Base-by-base conservation (phyloP, 2,797 vertebrate species). In the Acanthopagrus latus region DNA sequence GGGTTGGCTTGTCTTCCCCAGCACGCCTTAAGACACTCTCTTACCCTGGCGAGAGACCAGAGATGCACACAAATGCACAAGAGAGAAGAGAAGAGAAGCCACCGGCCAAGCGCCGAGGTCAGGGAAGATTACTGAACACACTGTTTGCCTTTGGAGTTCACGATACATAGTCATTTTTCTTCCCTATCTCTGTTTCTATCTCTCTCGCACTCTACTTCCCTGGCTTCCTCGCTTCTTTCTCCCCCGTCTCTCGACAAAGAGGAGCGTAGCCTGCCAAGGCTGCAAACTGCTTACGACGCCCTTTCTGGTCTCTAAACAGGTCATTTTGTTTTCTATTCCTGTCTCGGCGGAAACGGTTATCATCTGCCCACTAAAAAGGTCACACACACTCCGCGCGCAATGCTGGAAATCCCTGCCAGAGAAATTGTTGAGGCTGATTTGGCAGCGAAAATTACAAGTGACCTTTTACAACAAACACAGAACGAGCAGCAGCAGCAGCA, bases 271-370 rank as follows among this genome's bases (percentile, higher is more conserved):
- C 85, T 87, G 90, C 93, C 88, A 88, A 83, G 76, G 89, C 82
- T 85, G 84, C 74, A 83, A 89, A 93, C 87, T 91, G 92, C 94
- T 93, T 91, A 91, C 83, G 41, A 90, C 80, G 79, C 89, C 90
- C 91, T 93, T 93, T 91, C 81, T 91, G 89, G 88, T 91, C 91
- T 91, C 86, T 88, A 91, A 95, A 94, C 93, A 93, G 92, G 92
- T 94, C 91, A 93, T 95, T 95, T 95, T 90, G 83, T 93, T 93
- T 94, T 93, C 93, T 95, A 93, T 95, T 95, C 92, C 90, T 92
- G 92, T 92, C 93, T 89, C 80, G 64, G 58, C 65, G 87, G 92
- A 94, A 93, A 94, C 76, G 78, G 91, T 89, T 91, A 93, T 95
- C 93, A 93, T 95, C 90, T 93, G 88, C 91, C 89, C 89, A 88